These are phyloP conservation scores for Eciton burchellii DNA, from an alignment of 1,140 invertebrate genomes.

Conservation along the genomic window DNA sequence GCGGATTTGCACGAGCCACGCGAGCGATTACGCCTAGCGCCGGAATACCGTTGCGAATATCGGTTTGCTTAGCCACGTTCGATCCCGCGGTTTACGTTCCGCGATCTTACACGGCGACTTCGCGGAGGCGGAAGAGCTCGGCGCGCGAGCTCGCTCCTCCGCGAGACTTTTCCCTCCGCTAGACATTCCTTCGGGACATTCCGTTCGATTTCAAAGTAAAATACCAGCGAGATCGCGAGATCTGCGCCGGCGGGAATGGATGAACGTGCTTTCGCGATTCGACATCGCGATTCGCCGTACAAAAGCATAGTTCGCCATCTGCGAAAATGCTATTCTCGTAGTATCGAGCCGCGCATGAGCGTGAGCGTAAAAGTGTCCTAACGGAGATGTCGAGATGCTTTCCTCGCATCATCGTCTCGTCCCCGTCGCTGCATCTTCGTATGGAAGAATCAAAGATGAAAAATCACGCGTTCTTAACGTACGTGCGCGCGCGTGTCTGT, in stretches of 20 bases:
- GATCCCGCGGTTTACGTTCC: conserved; percentile 21
- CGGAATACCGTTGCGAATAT: conserved; percentile 67
- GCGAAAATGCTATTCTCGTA: no score
- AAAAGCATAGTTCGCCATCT: no score
- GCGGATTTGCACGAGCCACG: conserved; percentile 59
- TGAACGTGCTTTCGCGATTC: conserved; percentile 46
- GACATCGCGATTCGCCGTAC: conserved; percentile 37
- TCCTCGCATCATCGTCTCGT: not conserved
- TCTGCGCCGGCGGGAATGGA: conserved; percentile 28
- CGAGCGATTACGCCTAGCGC: conserved; percentile 68
- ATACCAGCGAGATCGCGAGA: conserved; percentile 20
- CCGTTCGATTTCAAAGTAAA: conserved; percentile 55
- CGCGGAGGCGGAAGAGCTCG: conserved; percentile 30
- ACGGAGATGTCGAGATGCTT: no score
- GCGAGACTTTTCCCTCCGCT: conserved; percentile 23
- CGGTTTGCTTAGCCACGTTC: conserved; percentile 37
- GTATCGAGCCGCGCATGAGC: no score
- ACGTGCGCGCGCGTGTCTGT: not conserved
- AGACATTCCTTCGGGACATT: conserved; percentile 36
- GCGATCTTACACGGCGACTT: not conserved
- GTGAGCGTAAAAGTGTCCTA: no score
- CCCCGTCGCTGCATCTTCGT: no score
- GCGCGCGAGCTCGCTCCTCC: not conserved
- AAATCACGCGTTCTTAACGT: no score
- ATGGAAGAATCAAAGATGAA: no score